Percentiles rank a stretch among this genome's conserved stretches.
These are phyloP conservation scores for Calameuta idolon DNA, from an alignment of 2,888 invertebrate species.

Conservation along the genomic window DNA sequence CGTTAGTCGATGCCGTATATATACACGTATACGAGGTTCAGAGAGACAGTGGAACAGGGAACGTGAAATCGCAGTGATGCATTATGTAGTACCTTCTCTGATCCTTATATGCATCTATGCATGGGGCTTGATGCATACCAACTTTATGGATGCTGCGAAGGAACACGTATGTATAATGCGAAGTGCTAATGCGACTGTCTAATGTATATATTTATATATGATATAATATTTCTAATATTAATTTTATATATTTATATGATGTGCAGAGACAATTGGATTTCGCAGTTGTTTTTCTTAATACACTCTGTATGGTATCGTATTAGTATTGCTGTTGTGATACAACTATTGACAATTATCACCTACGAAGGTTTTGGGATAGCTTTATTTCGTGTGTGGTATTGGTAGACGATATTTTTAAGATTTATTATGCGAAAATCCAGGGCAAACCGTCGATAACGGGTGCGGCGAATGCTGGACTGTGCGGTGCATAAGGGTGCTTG, in stretches of 20 bases:
- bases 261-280: background rate
- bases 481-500: background rate
- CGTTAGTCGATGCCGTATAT: constrained; percentile 55
- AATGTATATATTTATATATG: background rate
- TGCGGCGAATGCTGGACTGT: background rate
- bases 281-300: no score
- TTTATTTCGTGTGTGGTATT: background rate
- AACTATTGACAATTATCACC: background rate
- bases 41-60: constrained; percentile 14
- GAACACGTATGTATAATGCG: constrained; percentile 18
- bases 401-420: background rate
- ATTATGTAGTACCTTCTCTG: constrained; percentile 61
- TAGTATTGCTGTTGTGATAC: background rate
- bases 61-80: constrained; percentile 48
- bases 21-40: constrained; percentile 30
- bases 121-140: constrained; percentile 38
- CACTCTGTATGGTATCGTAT: background rate
- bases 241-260: background rate
- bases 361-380: background rate
- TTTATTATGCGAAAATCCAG: background rate
- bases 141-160: constrained; percentile 32
- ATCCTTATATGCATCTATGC: constrained; percentile 62
- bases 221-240: background rate
- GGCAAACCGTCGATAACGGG: background rate
- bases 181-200: background rate